Base-by-base conservation (phyloP, 2,797 vertebrate species). In the Scomberomorus guttatus region DNA sequence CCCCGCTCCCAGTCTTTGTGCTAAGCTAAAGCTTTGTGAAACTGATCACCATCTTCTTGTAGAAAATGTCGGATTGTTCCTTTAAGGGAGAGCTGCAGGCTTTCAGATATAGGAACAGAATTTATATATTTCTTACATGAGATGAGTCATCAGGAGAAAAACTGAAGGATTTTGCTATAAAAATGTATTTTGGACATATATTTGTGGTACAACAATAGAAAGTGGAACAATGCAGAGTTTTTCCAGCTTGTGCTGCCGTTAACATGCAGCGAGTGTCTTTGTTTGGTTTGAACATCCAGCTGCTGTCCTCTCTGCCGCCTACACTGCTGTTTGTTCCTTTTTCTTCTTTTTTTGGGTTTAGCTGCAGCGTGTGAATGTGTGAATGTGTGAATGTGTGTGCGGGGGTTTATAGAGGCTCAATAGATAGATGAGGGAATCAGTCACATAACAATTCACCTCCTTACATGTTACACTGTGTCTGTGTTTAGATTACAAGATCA, bases 211-310 rank as follows among this genome's bases (percentile, higher is more conserved):
- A 54, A 64, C 52, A 64, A 59, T 25, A 25, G 42, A 22, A 1
- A 2, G 4, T 1, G 64, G 12, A 57, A 69, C 71, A 74, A 56
- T 58, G 3, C 32, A 13, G 22, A 18, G 57, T 32, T 27, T 25
- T 14, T 65, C 29, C 29, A 32, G 48, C 42, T 5, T 17, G 46
- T 27, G 48, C 5, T 22, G 48, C 5, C 0, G 55, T 39, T 4
- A 20, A 32, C 39, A n/a, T 6, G 55, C 24, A 39, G 67, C 9
- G 1, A 57, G 44, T 8, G 55, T 68, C n/a, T 75, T 46, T 75
- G 65, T 75, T 58, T 22, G 70, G 24, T 61, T 46, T 39, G 57
- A 80, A 50, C 71, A 70, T 80, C 46, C 54, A 63, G 64, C 66
- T 70, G 59, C 62, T 13, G 59, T 60, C 55, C 55, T 60, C 55